These are phyloP conservation scores for Eulithis prunata DNA, from an alignment of 2,888 invertebrate species.

Conservation along the genomic window DNA sequence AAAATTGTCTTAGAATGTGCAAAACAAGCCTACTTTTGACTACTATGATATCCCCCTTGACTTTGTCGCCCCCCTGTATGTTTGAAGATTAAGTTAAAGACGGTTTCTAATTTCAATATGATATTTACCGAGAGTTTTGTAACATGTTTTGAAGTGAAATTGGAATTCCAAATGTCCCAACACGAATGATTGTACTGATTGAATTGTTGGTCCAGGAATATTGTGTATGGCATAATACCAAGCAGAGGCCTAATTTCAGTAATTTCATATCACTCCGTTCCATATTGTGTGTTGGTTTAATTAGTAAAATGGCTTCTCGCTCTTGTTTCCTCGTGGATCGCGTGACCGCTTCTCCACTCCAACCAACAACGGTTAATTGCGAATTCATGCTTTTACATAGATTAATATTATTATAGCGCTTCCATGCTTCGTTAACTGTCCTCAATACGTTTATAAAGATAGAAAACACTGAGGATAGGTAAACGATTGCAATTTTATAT, in stretches of 20 bases:
- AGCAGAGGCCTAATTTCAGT: slow-evolving; percentile 42
- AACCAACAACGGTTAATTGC: slow-evolving; percentile 51
- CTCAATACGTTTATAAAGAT: slow-evolving; percentile 25
- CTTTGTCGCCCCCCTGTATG: no score
- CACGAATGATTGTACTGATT: slow-evolving; percentile 4
- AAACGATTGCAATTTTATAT: not conserved
- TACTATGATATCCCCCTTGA: no score
- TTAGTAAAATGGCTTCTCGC: slow-evolving; percentile 69
- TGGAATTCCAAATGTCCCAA: slow-evolving; percentile 12
- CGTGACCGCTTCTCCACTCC: slow-evolving; percentile 51
- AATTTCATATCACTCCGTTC: slow-evolving; percentile 41
- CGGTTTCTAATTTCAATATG: no score
- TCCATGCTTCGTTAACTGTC: slow-evolving; percentile 45
- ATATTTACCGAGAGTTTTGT: no score
- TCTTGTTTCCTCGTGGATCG: slow-evolving; percentile 59
- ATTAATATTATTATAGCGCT: slow-evolving; percentile 45
- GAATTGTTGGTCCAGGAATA: slow-evolving; percentile 21
- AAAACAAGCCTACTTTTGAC: no score
- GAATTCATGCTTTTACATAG: slow-evolving; percentile 54
- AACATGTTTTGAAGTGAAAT: not conserved
- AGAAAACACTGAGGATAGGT: not conserved
- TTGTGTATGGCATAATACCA: slow-evolving; percentile 6
- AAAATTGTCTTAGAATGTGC: no score
- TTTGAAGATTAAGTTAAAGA: no score
- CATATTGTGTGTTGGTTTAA: slow-evolving; percentile 56